phyloP scores from a whole-genome alignment of 2,113 vertebrate genomes.

The Psammodynastes pulverulentus region DNA sequence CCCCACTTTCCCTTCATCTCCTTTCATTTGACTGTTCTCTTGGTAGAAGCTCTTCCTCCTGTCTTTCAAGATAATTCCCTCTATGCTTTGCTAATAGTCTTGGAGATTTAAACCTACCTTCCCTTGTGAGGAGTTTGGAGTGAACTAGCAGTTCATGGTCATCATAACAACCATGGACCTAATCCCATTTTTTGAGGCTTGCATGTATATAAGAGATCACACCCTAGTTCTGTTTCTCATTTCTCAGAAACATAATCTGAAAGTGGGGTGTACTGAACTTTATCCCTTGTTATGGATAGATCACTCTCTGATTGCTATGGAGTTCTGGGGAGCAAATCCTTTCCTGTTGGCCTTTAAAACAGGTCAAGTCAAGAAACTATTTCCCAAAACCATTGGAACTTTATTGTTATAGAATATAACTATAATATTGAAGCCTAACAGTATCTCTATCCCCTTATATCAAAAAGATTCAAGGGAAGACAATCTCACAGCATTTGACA shows the following conservation, averaged over 20 bases:
- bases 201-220: not conserved
- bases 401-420: not conserved
- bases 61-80: not conserved
- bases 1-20: not conserved
- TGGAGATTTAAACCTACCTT: not conserved
- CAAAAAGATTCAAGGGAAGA: not conserved
- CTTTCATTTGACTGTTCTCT: not conserved
- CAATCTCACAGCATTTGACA: not conserved
- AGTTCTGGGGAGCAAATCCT: not conserved
- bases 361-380: not conserved
- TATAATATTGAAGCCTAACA: not conserved
- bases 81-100: not conserved
- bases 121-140: not conserved
- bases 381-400: not conserved
- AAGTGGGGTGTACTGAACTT: not conserved
- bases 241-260: not conserved
- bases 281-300: not conserved
- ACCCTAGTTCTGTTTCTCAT: not conserved
- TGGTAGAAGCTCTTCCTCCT: not conserved
- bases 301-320: not conserved
- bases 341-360: not conserved
- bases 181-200: not conserved
- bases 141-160: not conserved
- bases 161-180: not conserved
- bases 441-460: not conserved